Evolutionary conservation across 2,797 vertebrate species (phyloP), one percentile per base, ranked within the genome.

Genomic region (Paedocypris micromegethes): DNA sequence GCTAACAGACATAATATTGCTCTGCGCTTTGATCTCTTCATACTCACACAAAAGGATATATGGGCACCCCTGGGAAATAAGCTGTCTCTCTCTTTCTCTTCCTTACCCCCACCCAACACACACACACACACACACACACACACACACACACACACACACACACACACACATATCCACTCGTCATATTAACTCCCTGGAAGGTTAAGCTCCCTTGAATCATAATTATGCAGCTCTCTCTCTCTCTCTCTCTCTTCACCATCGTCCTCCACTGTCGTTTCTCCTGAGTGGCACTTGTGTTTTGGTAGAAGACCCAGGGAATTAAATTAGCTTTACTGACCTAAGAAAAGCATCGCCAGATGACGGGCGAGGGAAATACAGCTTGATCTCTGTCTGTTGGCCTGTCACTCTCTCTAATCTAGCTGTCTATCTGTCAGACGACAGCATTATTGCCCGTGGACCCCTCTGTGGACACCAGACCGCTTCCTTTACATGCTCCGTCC

Each of bases 141-240:
- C 52, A 69, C 70, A 58, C 66, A 64, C 59, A 64, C 60, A 48
- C 6, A 67, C 66, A 64, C 68, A 68, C 70, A 57, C 42, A 69
- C 62, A 58, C 59, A 63, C 68, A 53, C 73, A 70, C 67, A 75
- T 39, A 66, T 84, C 83, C 82, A 78, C 85, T 86, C 85, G 86
- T 91, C 85, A 91, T 89, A 92, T 92, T 89, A 91, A 90, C 86
- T 91, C 85, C 83, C 85, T 83, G 84, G 87, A 90, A 90, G 87
- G 86, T 89, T 89, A 90, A 88, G 86, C 86, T 87, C 82, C 84
- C 80, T 84, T 53, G 87, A 87, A 89, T 89, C 84, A 89, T 91
- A 90, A 91, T 89, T 90, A 90, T 90, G 89, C 87, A 88, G 82
- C 83, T 79, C 79, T 37, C 79, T 75, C 77, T 79, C 74, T 75